Evolutionary conservation across 35 echinoderm and acorn worm genomes (phyloP), one percentile per base, ranked within the genome.

Genomic region (Holothuria glaberrima): DNA sequence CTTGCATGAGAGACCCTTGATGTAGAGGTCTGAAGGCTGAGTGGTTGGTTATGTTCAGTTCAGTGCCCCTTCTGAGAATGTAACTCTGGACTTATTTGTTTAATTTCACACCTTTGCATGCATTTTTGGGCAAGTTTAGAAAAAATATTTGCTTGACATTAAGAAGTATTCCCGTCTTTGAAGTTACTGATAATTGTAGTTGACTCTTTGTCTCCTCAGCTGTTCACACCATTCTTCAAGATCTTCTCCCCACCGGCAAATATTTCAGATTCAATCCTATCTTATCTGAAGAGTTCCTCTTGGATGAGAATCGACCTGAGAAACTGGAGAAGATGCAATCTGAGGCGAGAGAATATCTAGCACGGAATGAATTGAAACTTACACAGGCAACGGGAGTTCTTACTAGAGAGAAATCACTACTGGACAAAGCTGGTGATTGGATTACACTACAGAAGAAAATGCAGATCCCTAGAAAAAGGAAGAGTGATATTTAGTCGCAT

Each of bases 261-360:
- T 99, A 99, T 90, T 99, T 93, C 85, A 90, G 97, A 24, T 99
- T 99, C 76, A 99, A 99, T 74, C 93, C 97, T 24, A 50, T 58
- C 13, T 70, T 99, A 27, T 93, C 90, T 0, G 97, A 99, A 57
- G 93, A 99, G 67, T 95, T 99, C 67, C 35, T 91, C 19, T 91
- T 99, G 65, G 97, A 99, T 68, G 97, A 99, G 77, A 99, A 92
- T 71, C 61, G 94, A n/a, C 75, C 91, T 2, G 97, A 95, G 30
- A 94, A 93, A 72, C 35, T 99, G 17, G 88, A 88, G 17, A 82
- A 89, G 80, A 92, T 99, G 88, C 93, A 99, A 82, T 19, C 74
- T 21, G 97, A 99, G 30, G 91, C 94, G 18, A 88, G 69, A 48
- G 88, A 86, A 48, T 99, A 95, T 66, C 63, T 95, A 28, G 76